Conservation (phyloP, 2,113 vertebrate genomes). For the Sitta europaea region DNA sequence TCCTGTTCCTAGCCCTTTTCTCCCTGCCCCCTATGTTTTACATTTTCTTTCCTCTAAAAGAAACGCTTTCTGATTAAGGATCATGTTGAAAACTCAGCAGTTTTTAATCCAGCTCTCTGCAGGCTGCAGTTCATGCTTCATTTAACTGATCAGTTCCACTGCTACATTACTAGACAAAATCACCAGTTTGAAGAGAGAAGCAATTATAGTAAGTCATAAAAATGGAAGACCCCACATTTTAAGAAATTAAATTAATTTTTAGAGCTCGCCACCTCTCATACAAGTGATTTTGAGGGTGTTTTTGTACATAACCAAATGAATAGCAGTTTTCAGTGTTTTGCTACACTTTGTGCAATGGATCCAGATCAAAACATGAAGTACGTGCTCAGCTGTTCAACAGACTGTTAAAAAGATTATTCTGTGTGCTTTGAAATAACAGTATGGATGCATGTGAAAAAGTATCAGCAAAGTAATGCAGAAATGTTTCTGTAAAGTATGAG, state of each 20-base stretch:
- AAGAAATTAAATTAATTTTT: not conserved
- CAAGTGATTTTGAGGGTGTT: not conserved
- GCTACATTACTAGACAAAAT: slow-evolving; percentile 59
- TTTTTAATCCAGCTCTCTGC: slow-evolving; percentile 68
- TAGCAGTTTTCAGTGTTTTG: not conserved
- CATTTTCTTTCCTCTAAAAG: slow-evolving; percentile 39
- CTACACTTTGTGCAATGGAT: not conserved
- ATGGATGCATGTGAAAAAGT: not conserved
- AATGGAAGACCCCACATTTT: slow-evolving; percentile 34
- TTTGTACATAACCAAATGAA: not conserved
- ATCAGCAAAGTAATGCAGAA: not conserved
- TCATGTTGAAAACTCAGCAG: slow-evolving; percentile 66
- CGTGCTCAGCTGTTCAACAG: not conserved
- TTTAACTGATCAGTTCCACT: slow-evolving; percentile 69
- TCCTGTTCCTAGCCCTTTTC: not conserved
- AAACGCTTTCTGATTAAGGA: slow-evolving; percentile 59
- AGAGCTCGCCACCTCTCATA: not conserved
- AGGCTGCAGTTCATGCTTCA: slow-evolving; percentile 65
- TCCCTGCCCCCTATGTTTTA: slow-evolving; percentile 18
- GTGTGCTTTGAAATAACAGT: not conserved
- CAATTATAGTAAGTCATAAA: slow-evolving; percentile 56
- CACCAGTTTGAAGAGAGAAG: slow-evolving; percentile 40
- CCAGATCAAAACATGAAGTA: not conserved
- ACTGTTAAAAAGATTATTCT: slow-evolving; percentile 9
- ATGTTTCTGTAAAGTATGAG: not conserved